phyloP scores from a whole-genome alignment of 2,113 vertebrate genomes.

The Paramisgurnus dabryanus region DNA sequence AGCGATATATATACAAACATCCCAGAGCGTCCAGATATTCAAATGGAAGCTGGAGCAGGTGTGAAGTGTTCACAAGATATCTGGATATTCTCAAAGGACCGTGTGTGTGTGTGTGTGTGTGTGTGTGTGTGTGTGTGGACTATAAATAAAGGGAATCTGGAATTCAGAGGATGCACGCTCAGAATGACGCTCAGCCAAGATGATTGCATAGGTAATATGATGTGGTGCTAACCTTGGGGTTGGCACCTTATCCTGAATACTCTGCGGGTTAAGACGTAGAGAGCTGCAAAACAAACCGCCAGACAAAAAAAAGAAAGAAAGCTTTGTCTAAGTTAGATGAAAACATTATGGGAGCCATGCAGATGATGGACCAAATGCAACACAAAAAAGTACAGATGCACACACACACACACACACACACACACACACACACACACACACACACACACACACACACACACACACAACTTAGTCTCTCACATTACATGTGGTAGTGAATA shows the following conservation, averaged over 20 bases:
- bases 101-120: neutral
- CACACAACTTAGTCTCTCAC: constrained; percentile 58
- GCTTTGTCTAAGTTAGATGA: constrained; percentile 68
- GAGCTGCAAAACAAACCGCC: constrained; percentile 99
- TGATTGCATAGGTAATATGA: constrained; percentile 85
- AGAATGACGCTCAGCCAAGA: constrained; percentile 76
- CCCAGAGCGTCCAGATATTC: constrained; percentile 20
- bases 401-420: constrained; percentile 4
- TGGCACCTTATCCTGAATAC: constrained; percentile 97
- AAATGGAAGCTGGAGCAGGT: constrained; percentile 48
- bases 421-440: neutral
- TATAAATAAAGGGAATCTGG: constrained; percentile 70
- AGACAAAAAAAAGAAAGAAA: constrained; percentile 87
- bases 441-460: constrained; percentile 18
- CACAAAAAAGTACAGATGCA: neutral
- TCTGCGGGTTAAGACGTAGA: constrained; percentile 98
- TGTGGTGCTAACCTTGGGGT: constrained; percentile 94
- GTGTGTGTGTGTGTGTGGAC: constrained; percentile 5
- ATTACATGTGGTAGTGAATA: constrained; percentile 39
- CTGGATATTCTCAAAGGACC: constrained; percentile 25
- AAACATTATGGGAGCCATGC: constrained; percentile 75
- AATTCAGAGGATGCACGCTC: constrained; percentile 74
- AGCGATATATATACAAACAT: constrained; percentile 2
- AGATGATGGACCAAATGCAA: constrained; percentile 65
- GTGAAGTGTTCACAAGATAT: constrained; percentile 53